Base-by-base conservation (phyloP, 2,888 invertebrate species). In the Deilephila elpenor region DNA sequence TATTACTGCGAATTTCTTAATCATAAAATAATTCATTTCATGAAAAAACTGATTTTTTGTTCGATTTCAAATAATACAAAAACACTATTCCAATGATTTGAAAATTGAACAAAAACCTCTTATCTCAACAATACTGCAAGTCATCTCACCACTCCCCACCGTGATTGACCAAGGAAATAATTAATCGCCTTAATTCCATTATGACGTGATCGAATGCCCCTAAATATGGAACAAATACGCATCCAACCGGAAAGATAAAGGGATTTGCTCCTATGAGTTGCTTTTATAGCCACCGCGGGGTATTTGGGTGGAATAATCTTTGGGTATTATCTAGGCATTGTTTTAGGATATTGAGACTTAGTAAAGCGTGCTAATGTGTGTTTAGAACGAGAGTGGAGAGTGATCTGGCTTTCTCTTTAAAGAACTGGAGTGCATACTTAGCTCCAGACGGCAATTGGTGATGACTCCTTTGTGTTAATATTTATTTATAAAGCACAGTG, bases 221-320 rank as follows among this genome's bases (percentile, higher is more conserved):
- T 78, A 83, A 84, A 83, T 83, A 85, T 83, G 76, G 79, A 80
- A 83, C 82, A 79, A 82, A 78, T 81, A 83, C 76, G 82, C 83
- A 80, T 76, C 83, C 83, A 81, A 83, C 83, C 79, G 84, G 86
- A 88, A 89, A 89, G 90, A 91, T 90, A 81, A 82, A 80, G 74
- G 77, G 79, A 81, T 82, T 80, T 81, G 79, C 76, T 74, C 76
- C 73, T 75, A 74, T 71, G 75, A 76, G 75, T 56, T 64, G 56
- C 34, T 64, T 53, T 60, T 44, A 71, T 71, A 72, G 51, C 44
- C 67, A 17, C 25, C 56, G n/a, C n/a, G n/a, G 17, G 56, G 17
- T 56, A 56, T 73, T 44, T 37, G 56, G 64, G 25, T 73, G 59
- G 62, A 62, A 62, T 29, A 53, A 25, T 56, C 20, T 34, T 56